Evolutionary conservation across 1,140 invertebrate genomes (phyloP).

Genomic region (Camponotus pennsylvanicus): DNA sequence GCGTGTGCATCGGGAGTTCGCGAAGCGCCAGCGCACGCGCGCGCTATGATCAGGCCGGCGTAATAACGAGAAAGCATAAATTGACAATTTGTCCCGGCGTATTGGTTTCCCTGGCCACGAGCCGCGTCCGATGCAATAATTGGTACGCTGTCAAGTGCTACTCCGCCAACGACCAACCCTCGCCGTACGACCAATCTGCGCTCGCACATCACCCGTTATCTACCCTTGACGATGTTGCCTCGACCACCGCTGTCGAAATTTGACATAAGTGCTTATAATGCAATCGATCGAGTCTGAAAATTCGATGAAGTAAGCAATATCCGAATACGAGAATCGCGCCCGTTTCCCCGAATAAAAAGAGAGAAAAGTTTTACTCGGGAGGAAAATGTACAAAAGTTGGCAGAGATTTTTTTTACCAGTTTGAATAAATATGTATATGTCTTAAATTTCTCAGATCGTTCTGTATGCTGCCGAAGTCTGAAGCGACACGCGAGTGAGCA

Average conservation of each 20-base stretch:
- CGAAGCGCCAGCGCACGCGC: conserved; percentile 24
- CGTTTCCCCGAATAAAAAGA: neutral
- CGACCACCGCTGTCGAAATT: conserved; percentile 31
- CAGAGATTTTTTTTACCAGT: neutral
- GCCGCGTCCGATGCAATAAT: conserved; percentile 78
- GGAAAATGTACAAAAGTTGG: neutral
- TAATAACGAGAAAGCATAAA: conserved; percentile 83
- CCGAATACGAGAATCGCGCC: neutral
- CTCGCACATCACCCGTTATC: conserved; percentile 51
- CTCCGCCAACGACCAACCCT: neutral
- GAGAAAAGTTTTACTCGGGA: neutral
- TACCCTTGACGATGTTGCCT: conserved; percentile 7
- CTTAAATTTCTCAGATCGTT: neutral
- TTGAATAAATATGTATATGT: neutral
- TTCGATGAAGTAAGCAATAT: neutral
- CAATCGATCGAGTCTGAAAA: neutral
- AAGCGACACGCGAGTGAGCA: conserved; percentile 36
- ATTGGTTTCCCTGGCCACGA: conserved; percentile 70
- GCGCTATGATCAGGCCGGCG: conserved; percentile 79
- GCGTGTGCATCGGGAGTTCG: conserved; percentile 56
- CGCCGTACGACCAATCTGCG: neutral
- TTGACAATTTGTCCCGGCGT: conserved; percentile 81
- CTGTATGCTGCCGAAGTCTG: neutral
- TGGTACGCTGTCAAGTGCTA: conserved; percentile 75
- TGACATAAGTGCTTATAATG: conserved; percentile 25